A percentile compares a stretch with the other conserved stretches of the same genome.
Evolutionary conservation across 2,113 vertebrate genomes (phyloP).

Genomic region (Suncus etruscus): DNA sequence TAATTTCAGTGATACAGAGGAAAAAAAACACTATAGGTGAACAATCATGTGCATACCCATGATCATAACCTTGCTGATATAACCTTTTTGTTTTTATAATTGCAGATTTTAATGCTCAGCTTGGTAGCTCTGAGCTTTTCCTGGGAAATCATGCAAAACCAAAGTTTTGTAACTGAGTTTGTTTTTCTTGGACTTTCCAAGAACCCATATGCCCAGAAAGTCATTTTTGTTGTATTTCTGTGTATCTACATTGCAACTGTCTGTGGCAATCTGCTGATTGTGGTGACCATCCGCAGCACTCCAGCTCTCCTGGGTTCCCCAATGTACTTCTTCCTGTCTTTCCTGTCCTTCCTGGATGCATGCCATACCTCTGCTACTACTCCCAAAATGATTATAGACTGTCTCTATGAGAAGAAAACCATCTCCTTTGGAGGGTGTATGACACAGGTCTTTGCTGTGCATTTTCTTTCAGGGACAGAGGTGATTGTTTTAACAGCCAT

Average conservation of each 20-base stretch:
- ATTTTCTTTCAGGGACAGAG: not conserved
- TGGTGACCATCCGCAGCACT: constrained; percentile 33
- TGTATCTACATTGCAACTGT: constrained; percentile 56
- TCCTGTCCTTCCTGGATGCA: not conserved
- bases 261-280: constrained; percentile 60
- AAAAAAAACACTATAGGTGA: no score
- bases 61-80: not conserved
- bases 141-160: constrained; percentile 63
- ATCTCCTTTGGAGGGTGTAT: not conserved
- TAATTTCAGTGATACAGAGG: not conserved
- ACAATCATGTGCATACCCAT: not conserved
- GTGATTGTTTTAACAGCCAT: not conserved
- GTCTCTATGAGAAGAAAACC: not conserved
- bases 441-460: not conserved
- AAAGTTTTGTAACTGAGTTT: constrained; percentile 70
- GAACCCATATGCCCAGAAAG: constrained; percentile 59
- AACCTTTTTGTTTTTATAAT: not conserved
- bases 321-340: not conserved
- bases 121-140: not conserved
- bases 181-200: constrained; percentile 72
- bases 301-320: constrained; percentile 39
- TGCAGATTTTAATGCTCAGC: not conserved
- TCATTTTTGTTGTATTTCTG: constrained; percentile 60
- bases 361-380: not conserved
- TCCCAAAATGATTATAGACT: not conserved